Evolutionary conservation across 1,140 invertebrate species (phyloP).

Genomic region (Tetramorium alpestre): DNA sequence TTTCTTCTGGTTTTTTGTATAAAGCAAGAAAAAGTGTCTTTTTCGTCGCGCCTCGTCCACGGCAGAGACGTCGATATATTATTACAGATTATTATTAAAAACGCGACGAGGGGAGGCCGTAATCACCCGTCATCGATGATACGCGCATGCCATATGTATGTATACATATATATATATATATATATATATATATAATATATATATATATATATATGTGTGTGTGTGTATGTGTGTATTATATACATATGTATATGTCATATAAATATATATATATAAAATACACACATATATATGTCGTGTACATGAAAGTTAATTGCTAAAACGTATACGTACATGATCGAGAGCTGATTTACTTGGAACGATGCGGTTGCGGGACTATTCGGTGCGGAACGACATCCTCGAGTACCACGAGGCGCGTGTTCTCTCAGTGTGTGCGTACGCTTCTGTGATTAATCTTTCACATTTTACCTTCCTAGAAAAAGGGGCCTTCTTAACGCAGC

Average conservation of each 20-base stretch:
- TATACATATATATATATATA: not conserved
- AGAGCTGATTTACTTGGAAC: slow-evolving; percentile 34
- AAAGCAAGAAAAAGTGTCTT: slow-evolving; percentile 38
- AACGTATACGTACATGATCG: slow-evolving; percentile 58
- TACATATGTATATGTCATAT: not conserved
- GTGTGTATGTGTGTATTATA: not conserved
- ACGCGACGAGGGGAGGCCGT: slow-evolving; percentile 18
- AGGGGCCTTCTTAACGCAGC: slow-evolving; percentile 42
- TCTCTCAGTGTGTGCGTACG: slow-evolving; percentile 5
- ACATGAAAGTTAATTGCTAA: slow-evolving; percentile 75
- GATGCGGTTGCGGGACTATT: not conserved
- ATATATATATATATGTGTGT: slow-evolving; percentile 2
- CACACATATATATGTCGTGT: slow-evolving; percentile 9
- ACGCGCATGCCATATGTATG: slow-evolving; percentile 40
- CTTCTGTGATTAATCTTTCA: slow-evolving; percentile 33
- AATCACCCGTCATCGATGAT: slow-evolving; percentile 13
- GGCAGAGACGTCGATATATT: slow-evolving; percentile 28
- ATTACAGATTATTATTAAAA: slow-evolving; percentile 23
- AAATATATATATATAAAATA: not conserved
- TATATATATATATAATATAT: not conserved
- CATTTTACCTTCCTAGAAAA: slow-evolving; percentile 47
- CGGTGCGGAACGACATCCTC: not conserved
- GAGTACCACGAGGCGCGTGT: not conserved
- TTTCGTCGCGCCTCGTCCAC: slow-evolving; percentile 21
- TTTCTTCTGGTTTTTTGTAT: not conserved